phyloP scores from a whole-genome alignment of 2,888 invertebrate genomes.

The Erebia aethiops region DNA sequence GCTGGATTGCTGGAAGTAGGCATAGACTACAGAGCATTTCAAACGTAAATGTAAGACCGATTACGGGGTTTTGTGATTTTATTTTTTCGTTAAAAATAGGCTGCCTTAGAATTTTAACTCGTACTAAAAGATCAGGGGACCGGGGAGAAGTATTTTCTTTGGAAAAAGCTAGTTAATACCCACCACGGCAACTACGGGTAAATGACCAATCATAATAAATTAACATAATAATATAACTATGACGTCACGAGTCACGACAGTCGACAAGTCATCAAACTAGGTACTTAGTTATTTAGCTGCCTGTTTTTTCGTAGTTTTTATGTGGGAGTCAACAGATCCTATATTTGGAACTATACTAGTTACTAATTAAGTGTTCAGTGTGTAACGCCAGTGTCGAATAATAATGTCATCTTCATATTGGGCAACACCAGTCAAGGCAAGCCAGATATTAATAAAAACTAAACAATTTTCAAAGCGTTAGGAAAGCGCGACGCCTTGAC shows the following conservation, averaged over 20 bases:
- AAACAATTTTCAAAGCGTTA: conserved; percentile 66
- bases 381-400: conserved; percentile 51
- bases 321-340: conserved; percentile 14
- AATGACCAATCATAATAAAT: not conserved
- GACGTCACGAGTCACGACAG: not conserved
- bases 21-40: not conserved
- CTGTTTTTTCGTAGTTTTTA: not conserved
- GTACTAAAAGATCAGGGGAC: too few relatives aligned
- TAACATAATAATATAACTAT: not conserved
- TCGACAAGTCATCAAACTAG: not conserved
- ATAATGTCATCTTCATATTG: conserved; percentile 69
- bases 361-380: conserved; percentile 58
- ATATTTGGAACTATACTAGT: conserved; percentile 42
- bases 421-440: conserved; percentile 73
- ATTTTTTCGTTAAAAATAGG: too few relatives aligned
- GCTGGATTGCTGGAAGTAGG: conserved; percentile 11
- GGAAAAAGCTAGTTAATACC: not conserved
- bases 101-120: too few relatives aligned
- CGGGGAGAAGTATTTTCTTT: not conserved
- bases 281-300: not conserved
- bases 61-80: too few relatives aligned
- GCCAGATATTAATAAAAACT: conserved; percentile 68
- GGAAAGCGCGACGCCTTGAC: conserved; percentile 65
- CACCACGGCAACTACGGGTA: not conserved
- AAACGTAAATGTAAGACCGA: not conserved